Evolutionary conservation across 2,797 vertebrate genomes (phyloP), one percentile per base, ranked within the genome.

Genomic region (Bovichtus diacanthus): DNA sequence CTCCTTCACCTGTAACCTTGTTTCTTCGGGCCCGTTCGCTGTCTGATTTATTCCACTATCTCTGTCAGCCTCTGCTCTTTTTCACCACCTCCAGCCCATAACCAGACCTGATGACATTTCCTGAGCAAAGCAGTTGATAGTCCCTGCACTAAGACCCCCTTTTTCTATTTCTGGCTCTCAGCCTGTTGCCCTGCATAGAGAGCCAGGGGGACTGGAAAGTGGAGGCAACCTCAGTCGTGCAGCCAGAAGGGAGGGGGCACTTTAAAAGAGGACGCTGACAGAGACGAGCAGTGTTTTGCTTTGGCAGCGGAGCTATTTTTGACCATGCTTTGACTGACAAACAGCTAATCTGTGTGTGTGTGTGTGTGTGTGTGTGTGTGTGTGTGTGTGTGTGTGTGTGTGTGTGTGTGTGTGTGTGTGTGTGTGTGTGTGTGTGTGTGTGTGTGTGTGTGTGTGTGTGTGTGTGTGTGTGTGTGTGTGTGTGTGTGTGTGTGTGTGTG

Each of bases 261-360:
- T 77, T 80, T 80, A 81, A 82, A 34, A 87, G 85, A 83, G 85
- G 76, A 80, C 70, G 60, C 72, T 84, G 80, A 84, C 82, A 80
- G 83, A 88, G 82, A 81, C 49, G 41, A 69, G 74, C 74, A 79
- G 81, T 86, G 86, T 91, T 92, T 90, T 89, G 88, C 87, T 85
- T 83, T 86, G 84, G 90, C 89, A 88, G 88, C 72, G 44, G 73
- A 81, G 90, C 87, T 93, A 94, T 93, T 93, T 93, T 86, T 90
- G 90, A 89, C 83, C 87, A 76, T 73, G 73, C 61, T 83, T 83
- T 87, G 89, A 91, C 86, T 91, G 87, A 89, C 89, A 83, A 89
- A 83, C 74, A 73, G 74, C 77, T 87, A 85, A 90, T 88, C 78
- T 90, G 29, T 74, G 70, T 44, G 16, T 51, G n/a, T 80, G 72